Conservation (phyloP, 2,797 vertebrate species). For the Semotilus atromaculatus region DNA sequence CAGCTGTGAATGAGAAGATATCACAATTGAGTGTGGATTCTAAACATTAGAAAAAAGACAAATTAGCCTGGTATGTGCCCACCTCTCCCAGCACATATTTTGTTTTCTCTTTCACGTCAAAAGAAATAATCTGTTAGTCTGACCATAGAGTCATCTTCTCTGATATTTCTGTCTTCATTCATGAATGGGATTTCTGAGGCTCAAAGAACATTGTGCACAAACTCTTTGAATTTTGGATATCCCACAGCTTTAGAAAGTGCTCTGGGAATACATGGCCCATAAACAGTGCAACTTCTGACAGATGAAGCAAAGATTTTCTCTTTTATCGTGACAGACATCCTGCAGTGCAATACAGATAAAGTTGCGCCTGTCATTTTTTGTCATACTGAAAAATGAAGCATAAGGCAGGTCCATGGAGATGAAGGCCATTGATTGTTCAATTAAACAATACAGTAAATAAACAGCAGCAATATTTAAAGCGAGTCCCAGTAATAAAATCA, state of each 20-base stretch:
- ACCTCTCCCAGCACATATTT: slow-evolving; percentile 33
- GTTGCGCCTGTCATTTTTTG: background rate
- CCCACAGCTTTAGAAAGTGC: slow-evolving; percentile 26
- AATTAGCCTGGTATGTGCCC: slow-evolving; percentile 33
- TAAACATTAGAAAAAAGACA: slow-evolving; percentile 37
- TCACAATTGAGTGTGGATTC: slow-evolving; percentile 17
- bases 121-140: slow-evolving; percentile 25
- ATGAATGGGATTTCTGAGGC: slow-evolving; percentile 17
- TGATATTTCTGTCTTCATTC: slow-evolving; percentile 21
- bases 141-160: slow-evolving; percentile 15
- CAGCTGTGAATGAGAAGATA: slow-evolving; percentile 32
- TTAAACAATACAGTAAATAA: slow-evolving; percentile 5
- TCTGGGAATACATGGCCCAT: slow-evolving; percentile 23
- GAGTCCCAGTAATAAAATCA: background rate
- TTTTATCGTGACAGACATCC: slow-evolving; percentile 24
- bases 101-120: background rate
- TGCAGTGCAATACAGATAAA: slow-evolving; percentile 8
- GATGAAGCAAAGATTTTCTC: slow-evolving; percentile 36
- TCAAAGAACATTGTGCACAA: slow-evolving; percentile 32
- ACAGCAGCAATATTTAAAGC: background rate
- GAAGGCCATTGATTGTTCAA: background rate
- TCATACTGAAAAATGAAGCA: background rate
- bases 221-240: slow-evolving; percentile 36
- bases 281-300: slow-evolving; percentile 36
- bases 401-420: background rate